A percentile compares a stretch with the other conserved stretches of the same genome.
These are phyloP conservation scores for Himalopsyche anomala DNA, from an alignment of 2,888 invertebrate genomes.

Conservation along the genomic window DNA sequence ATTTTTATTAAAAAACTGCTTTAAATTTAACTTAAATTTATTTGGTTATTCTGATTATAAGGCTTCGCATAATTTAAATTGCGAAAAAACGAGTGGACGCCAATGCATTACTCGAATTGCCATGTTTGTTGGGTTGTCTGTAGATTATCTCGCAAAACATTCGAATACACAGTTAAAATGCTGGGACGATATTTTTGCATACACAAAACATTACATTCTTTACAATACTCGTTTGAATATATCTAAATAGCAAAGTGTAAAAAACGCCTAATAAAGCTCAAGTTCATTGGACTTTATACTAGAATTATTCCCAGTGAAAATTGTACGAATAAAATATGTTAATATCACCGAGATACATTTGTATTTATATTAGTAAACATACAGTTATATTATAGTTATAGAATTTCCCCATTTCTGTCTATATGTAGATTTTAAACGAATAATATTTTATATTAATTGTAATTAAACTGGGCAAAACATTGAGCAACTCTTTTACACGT, in stretches of 20 bases:
- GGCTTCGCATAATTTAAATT: no score
- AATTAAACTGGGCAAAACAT: not conserved
- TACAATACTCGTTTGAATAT: not conserved
- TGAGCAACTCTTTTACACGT: not conserved
- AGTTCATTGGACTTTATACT: not conserved
- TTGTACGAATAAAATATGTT: not conserved
- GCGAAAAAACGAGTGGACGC: not conserved
- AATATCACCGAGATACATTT: no score
- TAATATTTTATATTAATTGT: no score
- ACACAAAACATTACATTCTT: not conserved
- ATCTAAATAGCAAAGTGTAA: not conserved
- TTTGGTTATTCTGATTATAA: no score
- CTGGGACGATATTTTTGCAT: not conserved
- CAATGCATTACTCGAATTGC: not conserved
- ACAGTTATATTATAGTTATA: no score
- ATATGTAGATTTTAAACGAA: no score
- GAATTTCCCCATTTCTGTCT: no score
- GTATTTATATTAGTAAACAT: no score
- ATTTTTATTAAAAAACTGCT: no score
- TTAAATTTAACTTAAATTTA: no score
- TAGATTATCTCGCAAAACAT: slow-evolving; percentile 1
- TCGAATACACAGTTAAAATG: not conserved
- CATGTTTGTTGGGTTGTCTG: not conserved
- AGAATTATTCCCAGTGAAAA: not conserved
- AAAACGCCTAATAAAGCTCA: not conserved